Evolutionary conservation across 1,140 invertebrate species (phyloP), one percentile per base, ranked within the genome.

Genomic region (Andricus grossulariae): DNA sequence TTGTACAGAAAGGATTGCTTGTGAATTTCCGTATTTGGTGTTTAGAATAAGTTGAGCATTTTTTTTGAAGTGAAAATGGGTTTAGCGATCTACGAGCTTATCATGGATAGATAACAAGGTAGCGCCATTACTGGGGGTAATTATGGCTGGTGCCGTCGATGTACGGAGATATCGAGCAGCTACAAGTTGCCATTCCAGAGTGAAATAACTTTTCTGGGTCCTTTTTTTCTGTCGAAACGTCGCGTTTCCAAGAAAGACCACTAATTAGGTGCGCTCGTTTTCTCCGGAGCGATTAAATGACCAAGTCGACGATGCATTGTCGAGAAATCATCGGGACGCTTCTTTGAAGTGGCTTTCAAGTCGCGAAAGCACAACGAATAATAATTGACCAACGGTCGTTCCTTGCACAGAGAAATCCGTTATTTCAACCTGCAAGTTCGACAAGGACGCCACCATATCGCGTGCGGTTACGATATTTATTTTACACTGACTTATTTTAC

Each of bases 261-360:
- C 77, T 82, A 83, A 83, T 83, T 83, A 82, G 75, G 76, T 75
- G 55, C 66, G 74, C 73, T 75, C 81, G 74, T 84, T 84, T 80
- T 72, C 80, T 57, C 76, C 72, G 54, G 50, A 80, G 76, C 76
- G 76, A 83, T 85, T 80, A 83, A 83, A 72, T 60, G 82, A 39
- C 75, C 73, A 70, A 76, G 72, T 73, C 52, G 75, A 78, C 54
- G 80, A 32, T 54, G 75, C 72, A 79, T 81, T 81, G 76, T 75
- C 80, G 75, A 78, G 77, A 79, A 81, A 72, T 79, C 80, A 76
- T 76, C 75, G 52, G 45, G 50, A 50, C 55, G 70, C 77, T 76
- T 66, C 73, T 57, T 71, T 66, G 75, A 50, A 73, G 55, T 60
- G 71, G 66, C 76, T 73, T 66, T 57, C 45, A 55, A 73, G 55